Base-by-base conservation (phyloP, 2,797 vertebrate species). In the Characodon lateralis region DNA sequence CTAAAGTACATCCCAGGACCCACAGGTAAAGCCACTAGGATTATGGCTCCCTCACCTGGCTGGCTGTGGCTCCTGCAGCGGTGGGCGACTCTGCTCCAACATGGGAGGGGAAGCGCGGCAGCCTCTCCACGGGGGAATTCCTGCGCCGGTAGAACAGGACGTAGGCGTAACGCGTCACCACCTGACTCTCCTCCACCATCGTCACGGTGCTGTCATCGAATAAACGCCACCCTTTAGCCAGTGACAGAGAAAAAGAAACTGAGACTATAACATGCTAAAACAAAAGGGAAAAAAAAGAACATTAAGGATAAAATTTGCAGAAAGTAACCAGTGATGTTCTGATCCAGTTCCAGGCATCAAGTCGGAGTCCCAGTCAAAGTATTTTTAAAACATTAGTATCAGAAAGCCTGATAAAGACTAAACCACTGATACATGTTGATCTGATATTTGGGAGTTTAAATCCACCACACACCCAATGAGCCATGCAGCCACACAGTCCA, bases 191-290 rank as follows among this genome's bases (percentile, higher is more conserved):
- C 2, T 99, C 98, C 90, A 99, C 97, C 0, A 96, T 98, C 0
- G 98, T 99, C 85, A 99, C 98, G 0, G 98, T 99, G 93, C 98
- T 99, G 96, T 99, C 98, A 0, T 99, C 98, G 12, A 99, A 99
- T 77, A 99, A 94, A 88, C 98, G 96, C 98, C 98, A 99, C 85
- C 98, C 98, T 99, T 0, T 10, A 55, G 26, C 50, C 12, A 5
- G 4, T 26, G 51, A 28, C 8, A 56, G 61, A 71, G 8, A 46
- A 24, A 71, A 12, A 41, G 18, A 31, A 24, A 1, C 24, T 22
- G 1, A 63, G 31, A n/a, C 43, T 20, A 2, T 0, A 58, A n/a
- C 5, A 20, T 43, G 48, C 9, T 10, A 7, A 1, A 8, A 50
- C 14, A 22, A 35, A 35, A 35, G 3, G 3, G 3, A 35, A 35